Evolutionary conservation across 2,888 invertebrate species (phyloP), one percentile per base, ranked within the genome.

Genomic region (Octonoba sinensis): DNA sequence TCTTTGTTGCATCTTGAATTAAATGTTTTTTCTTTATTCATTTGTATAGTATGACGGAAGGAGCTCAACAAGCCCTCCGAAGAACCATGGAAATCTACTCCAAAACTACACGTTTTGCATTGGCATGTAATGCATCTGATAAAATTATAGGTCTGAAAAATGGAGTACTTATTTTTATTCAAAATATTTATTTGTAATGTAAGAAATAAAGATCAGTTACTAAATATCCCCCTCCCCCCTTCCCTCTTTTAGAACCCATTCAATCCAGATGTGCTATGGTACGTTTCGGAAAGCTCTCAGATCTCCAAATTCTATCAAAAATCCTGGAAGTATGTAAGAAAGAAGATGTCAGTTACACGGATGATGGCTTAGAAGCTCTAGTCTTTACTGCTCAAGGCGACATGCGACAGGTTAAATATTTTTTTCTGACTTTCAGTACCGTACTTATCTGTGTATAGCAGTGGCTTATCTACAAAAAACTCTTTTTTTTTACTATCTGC

Each of bases 11-110:
- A 12, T 49, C 15, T 12, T 49, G 49, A 13, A 13, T n/a, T 8
- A 12, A 11, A 57, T 57, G 57, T 47, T 22, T 8, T 59, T 20
- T 59, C 20, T 3, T 27, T n/a, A 11, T 46, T 56, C 8, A 60
- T 49, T 56, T 54, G 84, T 86, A 67, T 86, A 95, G 97, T 88
- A 99, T 99, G 99, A 99, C 99, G 0, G 98, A 98, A 86, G 98
- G 98, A 0, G 99, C 99, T 0, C 99, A 99, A 89, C 98, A 99
- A 89, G 99, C 99, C 0, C 90, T 99, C 73, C 92, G 99, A 22
- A 92, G 99, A 85, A 99, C 98, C 0, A 99, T 99, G 99, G 99
- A 99, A 90, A 92, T 99, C 83, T 99, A 97, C 89, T 97, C 97
- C 74, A 94, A 93, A 87, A 99, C 99, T 0, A 99, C 99, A 0